Percentiles rank a stretch among this genome's conserved stretches.
Conservation (phyloP, 1,140 invertebrate species). For the Olivierus martensii region DNA sequence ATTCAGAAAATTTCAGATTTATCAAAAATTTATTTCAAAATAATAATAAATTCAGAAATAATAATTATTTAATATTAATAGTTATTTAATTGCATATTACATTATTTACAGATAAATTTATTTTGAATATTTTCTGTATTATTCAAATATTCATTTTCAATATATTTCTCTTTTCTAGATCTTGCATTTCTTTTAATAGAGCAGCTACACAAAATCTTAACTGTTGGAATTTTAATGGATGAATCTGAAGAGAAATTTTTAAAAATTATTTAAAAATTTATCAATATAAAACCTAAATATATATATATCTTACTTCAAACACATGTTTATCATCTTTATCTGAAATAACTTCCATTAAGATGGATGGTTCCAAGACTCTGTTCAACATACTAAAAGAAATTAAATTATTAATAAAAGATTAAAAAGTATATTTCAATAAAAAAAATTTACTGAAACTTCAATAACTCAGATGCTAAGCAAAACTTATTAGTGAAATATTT, state of each 20-base stretch:
- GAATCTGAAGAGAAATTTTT: conserved; percentile 5
- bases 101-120: no score
- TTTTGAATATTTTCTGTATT: background rate
- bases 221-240: conserved; percentile 12
- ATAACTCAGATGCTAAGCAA: no score
- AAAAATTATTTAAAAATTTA: background rate
- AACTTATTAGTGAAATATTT: no score
- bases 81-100: no score
- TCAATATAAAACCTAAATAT: no score
- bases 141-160: conserved; percentile 3
- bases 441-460: no score
- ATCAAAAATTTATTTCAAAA: no score
- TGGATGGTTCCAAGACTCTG: conserved; percentile 12
- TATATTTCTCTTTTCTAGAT: conserved; percentile 10
- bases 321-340: conserved; percentile 6
- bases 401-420: no score
- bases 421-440: no score
- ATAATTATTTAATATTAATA: no score
- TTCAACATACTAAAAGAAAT: conserved; percentile 6
- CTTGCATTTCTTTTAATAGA: conserved; percentile 14
- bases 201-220: conserved; percentile 11
- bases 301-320: conserved; percentile 9
- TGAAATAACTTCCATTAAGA: conserved; percentile 6
- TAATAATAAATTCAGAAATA: no score
- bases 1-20: no score